These are phyloP conservation scores for Thecocarcelia acutangulata DNA, from an alignment of 2,888 invertebrate genomes.

Conservation along the genomic window DNA sequence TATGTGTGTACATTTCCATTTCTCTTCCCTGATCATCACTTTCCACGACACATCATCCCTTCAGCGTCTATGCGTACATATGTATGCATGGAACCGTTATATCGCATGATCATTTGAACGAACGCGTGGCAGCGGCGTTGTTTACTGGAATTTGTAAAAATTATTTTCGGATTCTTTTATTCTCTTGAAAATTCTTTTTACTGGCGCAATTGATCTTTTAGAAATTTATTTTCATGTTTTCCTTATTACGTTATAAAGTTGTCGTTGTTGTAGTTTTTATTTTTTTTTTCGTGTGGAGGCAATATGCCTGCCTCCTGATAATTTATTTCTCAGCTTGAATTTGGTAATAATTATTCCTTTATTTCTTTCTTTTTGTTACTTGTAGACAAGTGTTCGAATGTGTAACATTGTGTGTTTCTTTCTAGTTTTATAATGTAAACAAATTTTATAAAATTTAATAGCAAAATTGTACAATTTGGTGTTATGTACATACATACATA, in stretches of 20 bases:
- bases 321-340: slow-evolving; percentile 73
- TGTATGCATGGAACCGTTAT: neutral
- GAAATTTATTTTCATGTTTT: slow-evolving; percentile 57
- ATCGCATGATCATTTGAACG: slow-evolving; percentile 24
- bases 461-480: slow-evolving; percentile 65
- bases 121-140: slow-evolving; percentile 60
- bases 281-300: too few relatives aligned
- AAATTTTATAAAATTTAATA: slow-evolving; percentile 61
- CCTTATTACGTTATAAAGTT: slow-evolving; percentile 58
- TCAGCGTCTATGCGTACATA: neutral
- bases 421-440: slow-evolving; percentile 62
- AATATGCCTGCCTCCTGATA: slow-evolving; percentile 66
- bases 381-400: slow-evolving; percentile 19
- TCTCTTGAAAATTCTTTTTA: slow-evolving; percentile 54
- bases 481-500: slow-evolving; percentile 19
- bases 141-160: slow-evolving; percentile 56
- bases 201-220: slow-evolving; percentile 67
- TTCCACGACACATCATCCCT: neutral
- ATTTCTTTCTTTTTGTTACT: slow-evolving; percentile 34
- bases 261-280: slow-evolving; percentile 21
- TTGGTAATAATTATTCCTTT: slow-evolving; percentile 77
- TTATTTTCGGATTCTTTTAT: slow-evolving; percentile 61
- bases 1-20: too few relatives aligned
- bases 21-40: slow-evolving; percentile 22
- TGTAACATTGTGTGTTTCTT: slow-evolving; percentile 25